Evolutionary conservation across 2,888 invertebrate genomes (phyloP), one percentile per base, ranked within the genome.

Genomic region (Drosophila ezoana): DNA sequence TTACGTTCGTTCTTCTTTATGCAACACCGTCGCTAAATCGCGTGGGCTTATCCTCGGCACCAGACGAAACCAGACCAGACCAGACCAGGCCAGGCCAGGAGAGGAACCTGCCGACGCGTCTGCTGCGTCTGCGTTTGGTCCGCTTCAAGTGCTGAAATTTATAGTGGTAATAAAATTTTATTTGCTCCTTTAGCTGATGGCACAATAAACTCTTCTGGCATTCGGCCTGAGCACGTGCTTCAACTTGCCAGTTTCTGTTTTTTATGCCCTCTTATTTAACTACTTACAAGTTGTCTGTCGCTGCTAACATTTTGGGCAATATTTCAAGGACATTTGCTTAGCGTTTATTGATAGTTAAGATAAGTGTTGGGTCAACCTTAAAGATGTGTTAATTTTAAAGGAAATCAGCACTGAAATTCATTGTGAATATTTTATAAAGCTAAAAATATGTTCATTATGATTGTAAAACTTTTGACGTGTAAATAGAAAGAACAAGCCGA

Each of bases 141-240:
- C 66, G 66, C 77, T 77, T 75, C 85, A 86, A 84, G 85, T 84
- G 87, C 86, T 75, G 81, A 87, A 86, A 86, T 88, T 88, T 86
- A 86, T 86, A 88, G 85, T 83, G 85, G 88, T 83, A 86, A 86
- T 86, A 86, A 86, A 88, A 88, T 83, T 88, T 85, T 86, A 88
- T 86, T 85, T 86, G 88, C 88, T 88, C 88, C 88, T 86, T 86
- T 81, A 83, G 84, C 77, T 88, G 88, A 82, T 88, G 88, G 86
- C 77, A 88, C 79, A 83, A 86, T 88, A 86, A 85, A 88, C 87
- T 88, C 79, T 77, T 75, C 68, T 83, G 79, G 81, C 83, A 77
- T 79, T 78, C 72, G 73, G 59, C 59, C 64, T 64, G 53, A 80
- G 88, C 85, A 85, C 88, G 85, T 85, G 88, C 88, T 83, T 72